A percentile compares a stretch with the other conserved stretches of the same genome.
These are phyloP conservation scores for Bombus fervidus DNA, from an alignment of 1,140 invertebrate genomes.

Conservation along the genomic window DNA sequence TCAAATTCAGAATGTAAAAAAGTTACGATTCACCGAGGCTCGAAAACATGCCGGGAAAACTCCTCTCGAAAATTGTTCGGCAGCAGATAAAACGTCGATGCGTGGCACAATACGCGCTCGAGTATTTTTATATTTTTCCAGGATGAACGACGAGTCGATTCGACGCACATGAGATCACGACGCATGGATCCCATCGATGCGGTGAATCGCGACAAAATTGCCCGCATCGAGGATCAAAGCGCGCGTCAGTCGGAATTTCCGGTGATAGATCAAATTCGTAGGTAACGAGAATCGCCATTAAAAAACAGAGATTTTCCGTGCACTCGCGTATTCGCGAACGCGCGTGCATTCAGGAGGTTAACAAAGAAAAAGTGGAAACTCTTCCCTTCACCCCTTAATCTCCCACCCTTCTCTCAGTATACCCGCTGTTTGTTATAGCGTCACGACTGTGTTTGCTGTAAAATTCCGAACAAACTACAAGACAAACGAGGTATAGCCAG, in stretches of 20 bases:
- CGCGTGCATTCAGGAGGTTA: not conserved
- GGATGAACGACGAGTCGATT: not conserved
- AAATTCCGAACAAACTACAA: conserved; percentile 70
- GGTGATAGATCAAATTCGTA: conserved; percentile 50
- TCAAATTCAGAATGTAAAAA: not conserved
- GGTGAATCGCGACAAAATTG: not conserved
- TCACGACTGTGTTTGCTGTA: conserved; percentile 61
- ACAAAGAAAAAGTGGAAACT: conserved; percentile 47
- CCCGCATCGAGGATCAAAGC: conserved; percentile 28
- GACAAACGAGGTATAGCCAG: conserved; percentile 65
- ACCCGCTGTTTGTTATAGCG: conserved; percentile 56
- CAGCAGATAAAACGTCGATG: no score
- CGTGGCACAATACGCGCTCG: no score
- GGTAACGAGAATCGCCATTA: conserved; percentile 55
- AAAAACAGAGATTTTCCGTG: not conserved
- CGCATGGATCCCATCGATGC: not conserved
- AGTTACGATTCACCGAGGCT: not conserved
- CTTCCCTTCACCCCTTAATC: not conserved
- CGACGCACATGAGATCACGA: not conserved
- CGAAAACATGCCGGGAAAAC: not conserved
- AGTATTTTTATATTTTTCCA: not conserved
- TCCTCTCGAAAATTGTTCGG: no score
- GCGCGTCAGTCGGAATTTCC: not conserved
- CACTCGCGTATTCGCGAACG: no score
- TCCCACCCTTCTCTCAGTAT: no score